Percentiles rank a stretch among this genome's conserved stretches.
Conservation (phyloP, 2,113 vertebrate genomes). For the Sinocyclocheilus maitianheensis region DNA sequence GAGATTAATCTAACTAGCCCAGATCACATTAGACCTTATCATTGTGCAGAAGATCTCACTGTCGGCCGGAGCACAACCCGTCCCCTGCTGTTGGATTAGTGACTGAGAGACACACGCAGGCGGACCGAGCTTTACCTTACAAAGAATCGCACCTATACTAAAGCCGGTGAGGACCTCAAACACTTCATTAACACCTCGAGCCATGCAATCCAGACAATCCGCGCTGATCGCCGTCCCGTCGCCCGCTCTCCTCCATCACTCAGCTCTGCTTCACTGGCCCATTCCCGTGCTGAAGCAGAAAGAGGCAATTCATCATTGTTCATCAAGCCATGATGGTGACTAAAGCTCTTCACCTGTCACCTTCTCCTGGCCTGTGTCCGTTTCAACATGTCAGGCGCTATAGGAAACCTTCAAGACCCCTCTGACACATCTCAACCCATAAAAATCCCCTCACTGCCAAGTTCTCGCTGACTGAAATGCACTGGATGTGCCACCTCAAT, state of each 20-base stretch:
- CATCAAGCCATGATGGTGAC: constrained; percentile 12
- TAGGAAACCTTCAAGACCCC: constrained; percentile 23
- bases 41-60: constrained; percentile 68
- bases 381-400: background rate
- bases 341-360: constrained; percentile 44
- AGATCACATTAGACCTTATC: constrained; percentile 77
- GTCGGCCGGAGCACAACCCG: constrained; percentile 60
- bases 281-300: constrained; percentile 33
- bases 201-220: constrained; percentile 13
- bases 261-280: constrained; percentile 14
- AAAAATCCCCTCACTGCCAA: constrained; percentile 36
- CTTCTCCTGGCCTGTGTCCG: constrained; percentile 5
- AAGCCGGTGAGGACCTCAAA: constrained; percentile 21
- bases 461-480: constrained; percentile 5
- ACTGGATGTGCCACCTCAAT: constrained; percentile 39
- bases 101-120: constrained; percentile 36
- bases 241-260: constrained; percentile 6
- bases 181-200: constrained; percentile 33
- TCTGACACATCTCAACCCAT: constrained; percentile 40
- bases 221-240: background rate
- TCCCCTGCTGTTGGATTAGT: constrained; percentile 73
- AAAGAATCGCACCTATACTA: constrained; percentile 5
- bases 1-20: constrained; percentile 74
- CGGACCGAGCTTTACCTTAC: constrained; percentile 22
- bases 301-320: constrained; percentile 12